Conservation (phyloP, 53 echinoderm and acorn worm genomes). For the Temnopleurus reevesii region DNA sequence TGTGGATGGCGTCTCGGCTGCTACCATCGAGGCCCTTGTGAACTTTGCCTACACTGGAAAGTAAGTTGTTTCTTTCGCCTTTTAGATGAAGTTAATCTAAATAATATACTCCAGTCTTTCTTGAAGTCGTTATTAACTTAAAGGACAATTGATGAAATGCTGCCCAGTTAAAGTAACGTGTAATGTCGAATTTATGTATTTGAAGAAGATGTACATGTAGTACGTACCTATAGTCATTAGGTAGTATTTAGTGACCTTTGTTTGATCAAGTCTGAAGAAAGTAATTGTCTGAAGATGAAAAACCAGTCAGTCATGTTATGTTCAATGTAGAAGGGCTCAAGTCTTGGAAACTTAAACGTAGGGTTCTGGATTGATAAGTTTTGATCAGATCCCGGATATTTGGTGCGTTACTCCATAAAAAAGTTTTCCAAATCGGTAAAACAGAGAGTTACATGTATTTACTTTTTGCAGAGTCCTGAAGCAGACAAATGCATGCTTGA, state of each 20-base stretch:
- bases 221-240: neutral
- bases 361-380: too few relatives aligned
- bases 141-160: neutral
- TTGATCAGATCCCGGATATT: too few relatives aligned
- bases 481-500: too few relatives aligned
- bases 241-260: too few relatives aligned
- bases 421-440: too few relatives aligned
- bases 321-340: too few relatives aligned
- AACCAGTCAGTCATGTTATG: neutral
- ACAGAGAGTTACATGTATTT: too few relatives aligned
- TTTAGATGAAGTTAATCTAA: too few relatives aligned
- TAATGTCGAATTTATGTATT: neutral
- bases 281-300: neutral
- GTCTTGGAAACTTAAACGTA: too few relatives aligned
- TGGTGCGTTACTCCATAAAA: too few relatives aligned
- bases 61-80: constrained; percentile 56
- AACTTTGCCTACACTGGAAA: constrained; percentile 96
- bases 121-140: neutral
- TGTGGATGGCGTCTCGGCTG: constrained; percentile 69
- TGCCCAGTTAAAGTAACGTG: neutral
- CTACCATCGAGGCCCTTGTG: constrained; percentile 84
- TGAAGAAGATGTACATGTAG: neutral
- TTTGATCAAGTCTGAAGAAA: neutral
- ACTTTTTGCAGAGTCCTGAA: too few relatives aligned
- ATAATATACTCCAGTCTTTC: neutral